Base-by-base conservation (phyloP, 2,888 invertebrate species). In the Tineola bisselliella region DNA sequence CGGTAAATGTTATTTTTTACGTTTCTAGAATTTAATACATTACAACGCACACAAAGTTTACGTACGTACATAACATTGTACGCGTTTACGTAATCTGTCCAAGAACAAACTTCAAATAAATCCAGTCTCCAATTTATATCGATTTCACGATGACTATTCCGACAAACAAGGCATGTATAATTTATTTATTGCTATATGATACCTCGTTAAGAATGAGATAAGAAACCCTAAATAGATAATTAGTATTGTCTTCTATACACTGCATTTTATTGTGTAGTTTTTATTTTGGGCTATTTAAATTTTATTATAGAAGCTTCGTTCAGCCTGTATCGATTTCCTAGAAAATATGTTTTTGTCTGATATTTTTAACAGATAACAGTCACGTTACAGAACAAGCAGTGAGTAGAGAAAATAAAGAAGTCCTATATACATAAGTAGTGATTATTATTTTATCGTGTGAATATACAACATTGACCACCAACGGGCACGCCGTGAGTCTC, bases 161-260 rank as follows among this genome's bases (percentile, higher is more conserved):
- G 76, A 77, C 79, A 78, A 77, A 76, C 76, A 70, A 79, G 75
- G 63, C 66, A 68, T 70, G 71, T 76, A 67, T 67, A 69, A 76
- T 75, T 70, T 70, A 69, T 84, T 84, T 84, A 86, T 84, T 66
- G 70, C 70, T 86, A 83, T 84, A 87, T 72, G 69, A 72, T 65
- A 68, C 69, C 84, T 86, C 79, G 84, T 87, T 86, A 84, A 78
- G 70, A 67, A 67, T 65, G 68, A 69, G 68, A 79, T 82, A 83
- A 81, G 82, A 77, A 73, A 70, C 69, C 74, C 71, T 80, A 83
- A 86, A 77, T 82, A 79, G 78, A 77, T 81, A 79, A 87, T 86
- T 84, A 84, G 78, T 77, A 81, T 84, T 84, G 84, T 84, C 76
- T 70, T 63, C 44, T 63, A n/a, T 19, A 58, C 8, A 17, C 58